Conservation (phyloP, 1,140 invertebrate genomes). For the Lordiphosa stackelbergi region DNA sequence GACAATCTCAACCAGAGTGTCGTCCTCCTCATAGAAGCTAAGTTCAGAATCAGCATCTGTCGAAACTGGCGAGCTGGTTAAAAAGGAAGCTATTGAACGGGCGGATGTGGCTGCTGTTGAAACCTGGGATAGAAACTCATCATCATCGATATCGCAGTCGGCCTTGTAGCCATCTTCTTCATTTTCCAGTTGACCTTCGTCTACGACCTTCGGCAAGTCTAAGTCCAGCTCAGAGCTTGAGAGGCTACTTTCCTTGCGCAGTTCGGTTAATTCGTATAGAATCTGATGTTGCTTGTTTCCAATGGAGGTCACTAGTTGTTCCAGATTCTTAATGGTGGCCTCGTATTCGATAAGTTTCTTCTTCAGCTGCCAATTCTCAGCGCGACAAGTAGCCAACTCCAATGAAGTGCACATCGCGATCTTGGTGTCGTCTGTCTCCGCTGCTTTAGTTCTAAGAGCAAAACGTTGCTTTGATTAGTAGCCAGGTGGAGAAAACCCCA, state of each 20-base stretch:
- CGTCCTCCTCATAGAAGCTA: not conserved
- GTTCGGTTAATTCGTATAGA: slow-evolving; percentile 32
- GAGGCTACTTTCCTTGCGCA: slow-evolving; percentile 26
- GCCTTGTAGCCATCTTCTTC: slow-evolving; percentile 11
- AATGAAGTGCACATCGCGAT: slow-evolving; percentile 35
- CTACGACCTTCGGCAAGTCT: not conserved
- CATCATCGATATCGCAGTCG: slow-evolving; percentile 5
- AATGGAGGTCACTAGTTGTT: slow-evolving; percentile 44
- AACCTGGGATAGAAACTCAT: not conserved
- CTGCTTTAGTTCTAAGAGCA: slow-evolving; percentile 11
- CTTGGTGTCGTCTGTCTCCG: slow-evolving; percentile 44
- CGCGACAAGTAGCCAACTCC: slow-evolving; percentile 39
- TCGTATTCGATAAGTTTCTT: slow-evolving; percentile 45
- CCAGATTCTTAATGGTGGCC: slow-evolving; percentile 40
- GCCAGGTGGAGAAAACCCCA: not conserved
- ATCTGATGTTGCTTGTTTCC: slow-evolving; percentile 49
- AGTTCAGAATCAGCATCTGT: not conserved
- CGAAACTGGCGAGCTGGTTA: not conserved
- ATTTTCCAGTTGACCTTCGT: not conserved
- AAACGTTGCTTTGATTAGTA: not conserved
- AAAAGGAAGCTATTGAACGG: not conserved
- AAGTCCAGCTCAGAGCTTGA: not conserved
- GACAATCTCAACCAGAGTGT: not conserved
- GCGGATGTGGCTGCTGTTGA: not conserved
- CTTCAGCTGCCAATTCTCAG: slow-evolving; percentile 57